A percentile compares a stretch with the other conserved stretches of the same genome.
These are phyloP conservation scores for Agriopis leucophaearia DNA, from an alignment of 2,888 invertebrate species.

Conservation along the genomic window DNA sequence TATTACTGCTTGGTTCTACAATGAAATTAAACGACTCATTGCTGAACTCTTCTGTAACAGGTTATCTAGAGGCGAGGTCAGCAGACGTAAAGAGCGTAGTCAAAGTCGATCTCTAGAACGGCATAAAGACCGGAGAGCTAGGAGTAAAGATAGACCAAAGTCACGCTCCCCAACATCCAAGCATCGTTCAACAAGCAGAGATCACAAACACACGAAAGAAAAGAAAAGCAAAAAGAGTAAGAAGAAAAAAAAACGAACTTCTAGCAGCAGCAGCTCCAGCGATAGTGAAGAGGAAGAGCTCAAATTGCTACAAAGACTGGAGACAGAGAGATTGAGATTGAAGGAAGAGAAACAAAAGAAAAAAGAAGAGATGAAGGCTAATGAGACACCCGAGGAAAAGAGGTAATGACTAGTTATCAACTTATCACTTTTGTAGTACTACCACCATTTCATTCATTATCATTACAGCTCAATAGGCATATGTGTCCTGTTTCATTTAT, in stretches of 20 bases:
- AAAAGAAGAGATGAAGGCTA: slow-evolving; percentile 93
- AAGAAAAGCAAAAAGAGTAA: slow-evolving; percentile 69
- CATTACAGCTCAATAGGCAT: too few relatives aligned
- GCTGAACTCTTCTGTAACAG: slow-evolving; percentile 48
- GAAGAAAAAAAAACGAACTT: slow-evolving; percentile 63
- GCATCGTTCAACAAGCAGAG: slow-evolving; percentile 60
- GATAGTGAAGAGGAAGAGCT: slow-evolving; percentile 85
- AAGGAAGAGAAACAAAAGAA: slow-evolving; percentile 88
- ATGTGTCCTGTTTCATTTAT: too few relatives aligned
- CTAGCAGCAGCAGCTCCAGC: slow-evolving; percentile 69
- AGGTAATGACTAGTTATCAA: slow-evolving; percentile 64
- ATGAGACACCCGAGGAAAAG: slow-evolving; percentile 98
- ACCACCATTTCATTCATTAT: background rate
- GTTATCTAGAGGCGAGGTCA: slow-evolving; percentile 68
- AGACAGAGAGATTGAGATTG: slow-evolving; percentile 89
- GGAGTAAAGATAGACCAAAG: slow-evolving; percentile 49
- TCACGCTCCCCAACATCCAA: slow-evolving; percentile 48
- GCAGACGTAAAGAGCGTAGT: slow-evolving; percentile 56
- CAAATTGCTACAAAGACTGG: slow-evolving; percentile 90
- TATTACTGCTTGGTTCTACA: background rate
- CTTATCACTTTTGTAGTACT: background rate
- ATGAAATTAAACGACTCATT: too few relatives aligned
- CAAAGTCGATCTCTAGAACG: slow-evolving; percentile 60
- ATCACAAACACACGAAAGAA: slow-evolving; percentile 51
- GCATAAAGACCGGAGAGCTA: slow-evolving; percentile 51